Conservation (phyloP, 2,888 invertebrate genomes). For the Mythimna albipuncta region DNA sequence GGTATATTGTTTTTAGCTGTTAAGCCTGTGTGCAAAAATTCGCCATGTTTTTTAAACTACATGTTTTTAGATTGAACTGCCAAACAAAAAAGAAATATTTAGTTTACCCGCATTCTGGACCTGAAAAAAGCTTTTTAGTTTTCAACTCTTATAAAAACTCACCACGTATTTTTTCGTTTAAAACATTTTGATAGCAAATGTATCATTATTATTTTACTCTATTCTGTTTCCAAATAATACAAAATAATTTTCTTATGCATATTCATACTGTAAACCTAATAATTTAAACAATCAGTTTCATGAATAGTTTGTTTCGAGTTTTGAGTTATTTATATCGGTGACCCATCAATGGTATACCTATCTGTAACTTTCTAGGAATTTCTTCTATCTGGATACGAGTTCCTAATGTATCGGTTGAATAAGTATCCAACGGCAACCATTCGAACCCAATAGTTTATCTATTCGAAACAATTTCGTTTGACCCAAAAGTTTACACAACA, state of each 20-base stretch:
- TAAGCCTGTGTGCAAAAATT: conserved; percentile 1
- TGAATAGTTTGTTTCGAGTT: neutral
- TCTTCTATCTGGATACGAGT: conserved; percentile 24
- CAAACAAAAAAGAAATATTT: conserved; percentile 4
- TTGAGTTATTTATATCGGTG: neutral
- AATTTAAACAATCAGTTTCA: neutral
- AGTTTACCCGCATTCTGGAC: neutral
- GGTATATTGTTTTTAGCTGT: conserved; percentile 5
- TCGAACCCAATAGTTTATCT: conserved; percentile 57
- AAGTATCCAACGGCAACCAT: conserved; percentile 35
- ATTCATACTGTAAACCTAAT: no score
- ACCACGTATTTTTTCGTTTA: neutral
- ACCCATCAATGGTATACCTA: no score
- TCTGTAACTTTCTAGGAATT: conserved; percentile 2
- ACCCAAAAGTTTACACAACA: conserved; percentile 73
- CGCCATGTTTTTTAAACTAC: conserved; percentile 1
- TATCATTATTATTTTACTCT: conserved; percentile 4
- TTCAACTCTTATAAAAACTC: neutral
- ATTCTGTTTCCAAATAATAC: conserved; percentile 9
- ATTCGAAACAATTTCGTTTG: conserved; percentile 64
- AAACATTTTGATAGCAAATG: neutral
- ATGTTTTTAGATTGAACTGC: conserved; percentile 9
- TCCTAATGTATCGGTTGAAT: conserved; percentile 25
- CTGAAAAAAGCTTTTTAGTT: neutral
- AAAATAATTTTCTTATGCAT: neutral